A percentile compares a stretch with the other conserved stretches of the same genome.
phyloP scores from a whole-genome alignment of 2,888 invertebrate genomes.

The Drosophila atroscutellata region DNA sequence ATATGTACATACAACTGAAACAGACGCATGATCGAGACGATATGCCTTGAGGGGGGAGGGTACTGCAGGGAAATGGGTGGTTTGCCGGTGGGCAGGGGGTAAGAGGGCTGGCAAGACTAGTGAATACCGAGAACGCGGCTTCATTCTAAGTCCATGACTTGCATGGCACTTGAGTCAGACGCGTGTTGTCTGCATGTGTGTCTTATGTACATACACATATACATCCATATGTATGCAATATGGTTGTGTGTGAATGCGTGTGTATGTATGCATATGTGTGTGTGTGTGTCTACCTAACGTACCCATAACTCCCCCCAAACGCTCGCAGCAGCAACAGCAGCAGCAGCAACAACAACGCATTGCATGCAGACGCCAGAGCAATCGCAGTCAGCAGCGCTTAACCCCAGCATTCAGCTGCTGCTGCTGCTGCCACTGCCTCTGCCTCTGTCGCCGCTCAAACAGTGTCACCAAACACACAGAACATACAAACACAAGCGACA shows the following conservation, averaged over 20 bases:
- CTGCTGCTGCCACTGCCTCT: not conserved
- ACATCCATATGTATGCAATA: slow-evolving; percentile 2
- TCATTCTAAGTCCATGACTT: slow-evolving; percentile 43
- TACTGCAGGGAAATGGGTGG: not conserved
- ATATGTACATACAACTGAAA: slow-evolving; percentile 25
- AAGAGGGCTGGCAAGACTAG: not conserved
- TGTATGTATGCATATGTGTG: slow-evolving; percentile 12
- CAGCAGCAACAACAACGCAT: slow-evolving; percentile 29
- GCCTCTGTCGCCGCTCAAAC: slow-evolving; percentile 30
- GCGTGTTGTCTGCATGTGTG: slow-evolving; percentile 39
- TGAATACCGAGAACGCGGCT: slow-evolving; percentile 14
- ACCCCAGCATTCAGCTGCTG: not conserved
- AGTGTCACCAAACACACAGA: slow-evolving; percentile 46
- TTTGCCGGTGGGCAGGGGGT: not conserved
- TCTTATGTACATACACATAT: not conserved
- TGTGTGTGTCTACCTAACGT: slow-evolving; percentile 11
- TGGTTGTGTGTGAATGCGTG: not conserved
- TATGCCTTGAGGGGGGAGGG: not conserved
- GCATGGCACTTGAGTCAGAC: slow-evolving; percentile 41
- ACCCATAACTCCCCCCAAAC: slow-evolving; percentile 1
- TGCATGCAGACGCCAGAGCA: slow-evolving; percentile 57
- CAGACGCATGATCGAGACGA: slow-evolving; percentile 49
- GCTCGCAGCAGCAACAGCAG: not conserved
- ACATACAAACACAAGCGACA: slow-evolving; percentile 22
- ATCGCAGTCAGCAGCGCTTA: slow-evolving; percentile 11